Conservation (phyloP, 2,113 vertebrate species). For the Equus quagga region DNA sequence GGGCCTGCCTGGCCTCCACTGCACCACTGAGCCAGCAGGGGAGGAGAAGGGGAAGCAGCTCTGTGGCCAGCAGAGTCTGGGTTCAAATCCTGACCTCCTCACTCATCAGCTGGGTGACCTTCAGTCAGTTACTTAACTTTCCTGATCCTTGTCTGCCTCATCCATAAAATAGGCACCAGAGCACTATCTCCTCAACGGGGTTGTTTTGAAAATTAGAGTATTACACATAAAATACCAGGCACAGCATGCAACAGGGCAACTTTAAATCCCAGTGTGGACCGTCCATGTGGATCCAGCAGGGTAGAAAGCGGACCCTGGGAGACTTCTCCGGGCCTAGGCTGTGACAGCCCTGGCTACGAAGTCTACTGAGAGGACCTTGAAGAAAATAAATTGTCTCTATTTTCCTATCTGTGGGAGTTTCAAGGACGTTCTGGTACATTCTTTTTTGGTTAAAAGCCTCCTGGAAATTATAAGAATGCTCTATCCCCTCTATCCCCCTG, state of each 20-base stretch:
- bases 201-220: neutral
- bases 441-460: neutral
- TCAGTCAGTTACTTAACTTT: neutral
- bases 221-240: neutral
- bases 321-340: neutral
- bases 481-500: neutral
- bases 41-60: neutral
- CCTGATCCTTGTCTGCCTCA: neutral
- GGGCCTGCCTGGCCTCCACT: neutral
- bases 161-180: neutral
- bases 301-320: neutral
- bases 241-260: neutral
- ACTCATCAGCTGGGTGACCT: neutral
- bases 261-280: neutral
- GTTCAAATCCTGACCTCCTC: neutral
- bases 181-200: neutral
- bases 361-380: neutral
- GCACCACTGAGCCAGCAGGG: neutral
- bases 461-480: neutral
- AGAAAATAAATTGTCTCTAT: neutral
- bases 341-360: neutral
- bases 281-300: neutral
- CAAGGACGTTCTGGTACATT: neutral
- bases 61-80: neutral
- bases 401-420: neutral